phyloP scores from a whole-genome alignment of 2,888 invertebrate species.

The Thecophora atra region DNA sequence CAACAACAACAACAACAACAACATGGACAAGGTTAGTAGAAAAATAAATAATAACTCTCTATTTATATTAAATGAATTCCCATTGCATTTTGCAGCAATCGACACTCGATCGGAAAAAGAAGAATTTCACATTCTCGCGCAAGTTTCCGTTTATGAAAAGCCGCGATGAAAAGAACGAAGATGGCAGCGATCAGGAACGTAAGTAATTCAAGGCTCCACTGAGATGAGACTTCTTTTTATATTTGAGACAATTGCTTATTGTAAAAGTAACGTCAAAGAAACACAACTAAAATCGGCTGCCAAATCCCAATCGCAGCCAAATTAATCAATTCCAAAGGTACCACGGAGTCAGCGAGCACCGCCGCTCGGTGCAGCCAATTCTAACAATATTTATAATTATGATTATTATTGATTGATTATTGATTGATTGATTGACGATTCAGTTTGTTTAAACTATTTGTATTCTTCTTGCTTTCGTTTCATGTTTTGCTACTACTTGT shows the following conservation, averaged over 20 bases:
- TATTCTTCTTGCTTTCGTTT: slow-evolving; percentile 43
- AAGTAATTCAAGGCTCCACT: slow-evolving; percentile 69
- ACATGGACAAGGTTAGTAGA: slow-evolving; percentile 75
- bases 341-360: neutral
- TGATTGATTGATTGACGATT: no score
- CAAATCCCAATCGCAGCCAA: neutral
- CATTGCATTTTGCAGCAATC: slow-evolving; percentile 75
- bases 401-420: no score
- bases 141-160: slow-evolving; percentile 99
- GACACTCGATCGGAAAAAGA: slow-evolving; percentile 95
- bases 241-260: slow-evolving; percentile 18
- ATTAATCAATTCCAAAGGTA: neutral
- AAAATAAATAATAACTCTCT: neutral
- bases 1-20: slow-evolving; percentile 78
- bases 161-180: slow-evolving; percentile 97
- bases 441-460: slow-evolving; percentile 23
- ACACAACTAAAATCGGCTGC: no score
- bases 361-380: neutral
- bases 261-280: neutral
- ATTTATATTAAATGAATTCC: slow-evolving; percentile 50
- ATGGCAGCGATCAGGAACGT: slow-evolving; percentile 98
- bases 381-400: neutral
- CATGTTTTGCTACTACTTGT: slow-evolving; percentile 44
- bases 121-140: slow-evolving; percentile 97
- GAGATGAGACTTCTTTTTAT: slow-evolving; percentile 8